Base-by-base conservation (phyloP, 1,140 invertebrate genomes). In the Aphis craccivora region DNA sequence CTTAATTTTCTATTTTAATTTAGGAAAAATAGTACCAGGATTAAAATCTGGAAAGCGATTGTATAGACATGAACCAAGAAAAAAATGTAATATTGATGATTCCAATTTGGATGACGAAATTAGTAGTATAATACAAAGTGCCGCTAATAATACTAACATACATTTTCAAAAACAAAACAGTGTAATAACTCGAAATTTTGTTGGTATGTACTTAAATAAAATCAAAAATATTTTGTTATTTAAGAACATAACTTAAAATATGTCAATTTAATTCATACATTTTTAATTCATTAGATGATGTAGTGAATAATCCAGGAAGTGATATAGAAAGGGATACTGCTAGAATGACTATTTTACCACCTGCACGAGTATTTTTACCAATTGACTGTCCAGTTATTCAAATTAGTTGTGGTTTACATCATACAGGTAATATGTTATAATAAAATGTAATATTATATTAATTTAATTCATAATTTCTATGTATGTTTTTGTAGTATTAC, bases 391-490 rank as follows among this genome's bases (percentile, higher is more conserved):
- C 97, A 9, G 97, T 98, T 76, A 96, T 97, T 48, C 97, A 98
- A 95, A 97, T 99, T 40, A 96, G 98, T 5, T 98, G 98, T 95
- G 98, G 98, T 20, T 96, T 99, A 86, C 98, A 99, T 95, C 98
- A 99, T 95, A 98, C 98, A 94, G 96, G 96, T 97, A 95, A 94
- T 53, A 2, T 48, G 2, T 89, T 60, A 93, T 35, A 86, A 55
- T 83, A 51, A 20, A 53, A 51, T 35, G 18, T 2, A 40, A 51
- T 81, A 3, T 91, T 81, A 3, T 91, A 91, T 94, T n/a, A 25
- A 37, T 51, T 55, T 43, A 20, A 93, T 87, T 89, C 22, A 35
- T 40, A 53, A 60, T 81, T 9, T 22, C 0, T 45, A 48, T 60
- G 8, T 20, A 76, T 84, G 35, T 45, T 53, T 83, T 90, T 95